phyloP scores from a whole-genome alignment of 2,888 invertebrate species.

The Oxytorus armatus region DNA sequence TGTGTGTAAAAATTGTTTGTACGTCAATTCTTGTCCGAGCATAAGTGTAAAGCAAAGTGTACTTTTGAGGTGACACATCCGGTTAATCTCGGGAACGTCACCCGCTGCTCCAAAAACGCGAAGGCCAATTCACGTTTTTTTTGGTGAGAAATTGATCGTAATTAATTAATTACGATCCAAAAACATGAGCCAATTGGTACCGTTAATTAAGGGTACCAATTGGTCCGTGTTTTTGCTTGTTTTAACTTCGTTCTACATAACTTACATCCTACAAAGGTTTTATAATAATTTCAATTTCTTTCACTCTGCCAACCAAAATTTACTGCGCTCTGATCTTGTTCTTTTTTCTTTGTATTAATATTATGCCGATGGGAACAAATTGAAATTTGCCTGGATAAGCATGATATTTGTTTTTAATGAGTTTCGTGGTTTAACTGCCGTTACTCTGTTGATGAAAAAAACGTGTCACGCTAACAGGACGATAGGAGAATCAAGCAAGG shows the following conservation, averaged over 20 bases:
- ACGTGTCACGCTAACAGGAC: constrained; percentile 73
- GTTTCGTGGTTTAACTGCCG: not conserved
- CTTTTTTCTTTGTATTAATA: not conserved
- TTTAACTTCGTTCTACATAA: constrained; percentile 43
- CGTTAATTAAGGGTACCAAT: not conserved
- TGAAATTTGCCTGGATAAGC: constrained; percentile 1
- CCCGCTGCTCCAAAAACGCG: constrained; percentile 22
- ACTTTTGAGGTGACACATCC: constrained; percentile 44
- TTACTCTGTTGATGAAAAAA: constrained; percentile 11
- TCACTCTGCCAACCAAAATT: not conserved
- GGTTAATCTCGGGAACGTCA: constrained; percentile 55
- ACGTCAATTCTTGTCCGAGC: constrained; percentile 37
- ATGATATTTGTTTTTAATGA: constrained; percentile 2
- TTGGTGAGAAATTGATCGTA: constrained; percentile 16
- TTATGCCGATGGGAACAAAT: not conserved
- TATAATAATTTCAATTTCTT: constrained; percentile 13
- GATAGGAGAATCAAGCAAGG: constrained; percentile 60
- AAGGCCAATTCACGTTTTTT: constrained; percentile 34
- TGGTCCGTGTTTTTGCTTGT: constrained; percentile 30
- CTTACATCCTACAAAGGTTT: constrained; percentile 30
- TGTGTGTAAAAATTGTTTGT: not conserved
- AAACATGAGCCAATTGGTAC: too few species aligned
- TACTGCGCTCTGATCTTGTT: constrained; percentile 17
- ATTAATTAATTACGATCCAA: too few species aligned
- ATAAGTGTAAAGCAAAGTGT: constrained; percentile 21